Percentiles rank a stretch among this genome's conserved stretches.
phyloP scores from a whole-genome alignment of 2,888 invertebrate species.

The Orchestes rusci region DNA sequence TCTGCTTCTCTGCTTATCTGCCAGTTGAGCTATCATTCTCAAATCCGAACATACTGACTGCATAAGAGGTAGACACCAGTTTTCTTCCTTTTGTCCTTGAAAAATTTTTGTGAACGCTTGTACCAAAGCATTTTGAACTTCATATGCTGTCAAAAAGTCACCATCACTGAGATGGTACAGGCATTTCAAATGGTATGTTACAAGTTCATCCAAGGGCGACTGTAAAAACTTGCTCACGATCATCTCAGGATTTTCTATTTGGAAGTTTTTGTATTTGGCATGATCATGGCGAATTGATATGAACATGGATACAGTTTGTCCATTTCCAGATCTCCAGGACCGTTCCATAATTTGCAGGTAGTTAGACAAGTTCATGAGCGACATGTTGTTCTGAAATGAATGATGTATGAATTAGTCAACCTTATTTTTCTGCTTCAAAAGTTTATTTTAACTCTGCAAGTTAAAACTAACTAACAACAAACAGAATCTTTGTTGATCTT shows the following conservation, averaged over 20 bases:
- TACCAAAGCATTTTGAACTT: conserved; percentile 69
- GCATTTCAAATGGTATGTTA: conserved; percentile 66
- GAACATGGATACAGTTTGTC: conserved; percentile 51
- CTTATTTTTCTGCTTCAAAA: too few species aligned
- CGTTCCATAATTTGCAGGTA: conserved; percentile 49
- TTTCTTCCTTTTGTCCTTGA: conserved; percentile 85
- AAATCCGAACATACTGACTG: conserved; percentile 84
- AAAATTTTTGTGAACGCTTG: conserved; percentile 75
- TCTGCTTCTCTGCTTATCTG: conserved; percentile 54
- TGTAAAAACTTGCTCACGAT: conserved; percentile 63
- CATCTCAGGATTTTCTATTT: conserved; percentile 62
- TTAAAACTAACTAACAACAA: too few species aligned
- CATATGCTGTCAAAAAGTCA: conserved; percentile 64
- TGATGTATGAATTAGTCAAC: too few species aligned
- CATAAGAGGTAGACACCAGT: conserved; percentile 95
- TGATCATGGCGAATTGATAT: conserved; percentile 66
- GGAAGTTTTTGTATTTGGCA: conserved; percentile 60
- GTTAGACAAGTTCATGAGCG: conserved; percentile 41
- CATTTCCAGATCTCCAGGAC: conserved; percentile 57
- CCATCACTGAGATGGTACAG: conserved; percentile 47
- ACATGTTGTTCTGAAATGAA: conserved; percentile 24
- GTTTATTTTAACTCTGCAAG: too few species aligned
- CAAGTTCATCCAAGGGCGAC: conserved; percentile 68
- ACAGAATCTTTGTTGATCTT: too few species aligned
- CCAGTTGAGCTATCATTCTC: conserved; percentile 66